Percentiles rank a stretch among this genome's conserved stretches.
Conservation (phyloP, 2,113 vertebrate species). For the Dicerorhinus sumatrensis region DNA sequence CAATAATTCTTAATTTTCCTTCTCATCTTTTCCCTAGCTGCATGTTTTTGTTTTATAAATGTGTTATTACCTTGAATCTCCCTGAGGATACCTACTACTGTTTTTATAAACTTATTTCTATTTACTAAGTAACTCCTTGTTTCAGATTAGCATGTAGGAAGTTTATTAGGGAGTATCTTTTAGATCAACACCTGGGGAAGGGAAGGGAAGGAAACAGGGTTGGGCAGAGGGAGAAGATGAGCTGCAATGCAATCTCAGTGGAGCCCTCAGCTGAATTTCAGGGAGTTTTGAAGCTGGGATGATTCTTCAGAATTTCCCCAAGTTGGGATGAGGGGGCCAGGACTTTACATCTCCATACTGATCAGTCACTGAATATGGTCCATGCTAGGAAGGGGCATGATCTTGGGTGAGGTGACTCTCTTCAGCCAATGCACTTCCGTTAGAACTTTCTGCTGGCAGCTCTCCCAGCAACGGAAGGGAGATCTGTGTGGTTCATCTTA, state of each 20-base stretch:
- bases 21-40: neutral
- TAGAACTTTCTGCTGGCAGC: neutral
- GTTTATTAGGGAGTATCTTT: neutral
- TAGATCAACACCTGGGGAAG: neutral
- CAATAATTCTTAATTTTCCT: neutral
- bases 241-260: neutral
- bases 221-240: neutral
- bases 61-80: neutral
- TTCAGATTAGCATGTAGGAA: neutral
- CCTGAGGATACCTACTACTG: neutral
- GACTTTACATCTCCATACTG: neutral
- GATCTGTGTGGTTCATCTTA: neutral
- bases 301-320: neutral
- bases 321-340: neutral
- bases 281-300: neutral
- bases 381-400: neutral
- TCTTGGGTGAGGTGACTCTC: neutral
- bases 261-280: neutral
- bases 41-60: neutral
- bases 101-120: neutral
- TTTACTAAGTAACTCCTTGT: neutral
- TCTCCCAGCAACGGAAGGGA: neutral
- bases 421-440: neutral
- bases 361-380: neutral
- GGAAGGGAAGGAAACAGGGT: neutral